Base-by-base conservation (phyloP, 1,140 invertebrate genomes). In the Drosophila saltans region DNA sequence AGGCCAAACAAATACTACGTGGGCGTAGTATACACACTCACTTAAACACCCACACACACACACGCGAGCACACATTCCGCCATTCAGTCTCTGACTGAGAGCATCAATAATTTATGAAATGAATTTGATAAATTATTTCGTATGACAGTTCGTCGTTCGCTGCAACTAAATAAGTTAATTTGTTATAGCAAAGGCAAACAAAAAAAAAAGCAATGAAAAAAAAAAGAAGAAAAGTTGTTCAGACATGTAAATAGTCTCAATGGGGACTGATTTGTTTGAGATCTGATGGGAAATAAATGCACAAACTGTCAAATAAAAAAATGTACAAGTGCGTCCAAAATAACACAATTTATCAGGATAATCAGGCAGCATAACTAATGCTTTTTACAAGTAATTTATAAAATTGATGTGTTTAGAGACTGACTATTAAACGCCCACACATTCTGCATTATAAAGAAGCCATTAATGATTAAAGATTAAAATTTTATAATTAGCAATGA, bases 101-200 rank as follows among this genome's bases (percentile, higher is more conserved):
- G 40, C 76, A 88, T 83, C 57, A 77, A 88, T 77, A 65, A 86
- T 80, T 82, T 77, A 81, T 75, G n/a, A 63, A 40, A 61, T 33
- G 65, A 69, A 73, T 82, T 82, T 86, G 82, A 86, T 86, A 74
- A 86, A 86, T 86, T 81, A 85, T 86, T 86, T 85, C 41, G 69
- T 76, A 69, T 72, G 69, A 76, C 72, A 64, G 78, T 71, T 69
- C 73, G 56, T 30, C 45, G 61, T 63, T 67, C 8, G 55, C 60
- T 40, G 79, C 62, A 67, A 66, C 68, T 64, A 81, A 77, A 69
- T 69, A 79, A 81, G 71, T 86, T 81, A 81, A 85, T 85, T 77
- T 77, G 74, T 77, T 73, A 72, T 59, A 60, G 74, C 39, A 48
- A 39, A 39, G 33, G 45, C 43, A 33, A 28, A 55, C 40, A 26